Evolutionary conservation across 2,888 invertebrate genomes (phyloP), one percentile per base, ranked within the genome.

Genomic region (Lepidocyrtinus sp.): DNA sequence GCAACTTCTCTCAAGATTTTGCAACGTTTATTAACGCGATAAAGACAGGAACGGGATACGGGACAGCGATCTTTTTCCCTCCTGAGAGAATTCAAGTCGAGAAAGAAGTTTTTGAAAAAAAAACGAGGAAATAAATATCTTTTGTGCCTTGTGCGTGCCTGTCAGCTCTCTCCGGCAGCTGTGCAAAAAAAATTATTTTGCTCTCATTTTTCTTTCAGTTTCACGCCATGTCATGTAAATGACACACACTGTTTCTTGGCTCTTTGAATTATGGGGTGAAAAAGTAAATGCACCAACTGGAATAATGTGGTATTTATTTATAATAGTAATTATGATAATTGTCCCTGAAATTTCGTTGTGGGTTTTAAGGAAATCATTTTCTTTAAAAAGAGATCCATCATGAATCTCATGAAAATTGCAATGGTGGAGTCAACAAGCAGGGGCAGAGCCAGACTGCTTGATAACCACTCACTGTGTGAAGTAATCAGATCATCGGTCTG

Each of bases 191-290:
- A 79, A 21, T 21, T n/a, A 79, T 74, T 79, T 69, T 63, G 73
- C 79, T 79, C 79, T 68, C 79, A 79, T 79, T 79, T 79, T 79
- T 79, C 79, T 79, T 79, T 79, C 74, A 69, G 73, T 79, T 79
- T 79, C 74, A 79, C 79, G 79, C 79, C 79, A 79, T 73, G 79
- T 79, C 79, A 79, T 79, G 73, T 79, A 79, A 50, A 74, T 74
- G 79, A 79, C 79, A 79, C 64, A 59, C n/a, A 59, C 72, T 69
- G 62, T 72, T 79, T 79, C 79, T 74, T 73, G 73, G 79, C 74
- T 55, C 68, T 79, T 79, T n/a, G 50, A 50, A n/a, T 36, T 12
- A n/a, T 50, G 50, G 36, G 5, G 36, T 7, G 36, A 5, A 7
- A 15, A 50, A 50, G 50, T 36, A 36, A 7, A n/a, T 50, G 50